These are phyloP conservation scores for Bergia puertoricense DNA, from an alignment of 92 coral and sea anemone species.

Conservation along the genomic window DNA sequence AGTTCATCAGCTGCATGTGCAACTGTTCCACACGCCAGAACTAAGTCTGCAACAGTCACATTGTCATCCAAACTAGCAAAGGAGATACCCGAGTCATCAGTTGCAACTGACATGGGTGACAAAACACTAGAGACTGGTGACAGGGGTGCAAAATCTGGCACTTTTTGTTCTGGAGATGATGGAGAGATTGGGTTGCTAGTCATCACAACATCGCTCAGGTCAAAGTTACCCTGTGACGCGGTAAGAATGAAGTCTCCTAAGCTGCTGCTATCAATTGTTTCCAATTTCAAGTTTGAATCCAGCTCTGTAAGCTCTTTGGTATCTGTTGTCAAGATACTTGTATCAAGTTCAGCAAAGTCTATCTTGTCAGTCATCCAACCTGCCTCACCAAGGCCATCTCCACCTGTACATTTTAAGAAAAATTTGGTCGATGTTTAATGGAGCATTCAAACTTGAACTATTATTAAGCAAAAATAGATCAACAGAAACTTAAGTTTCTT, in stretches of 20 bases:
- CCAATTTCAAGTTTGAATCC: slow-evolving; percentile 36
- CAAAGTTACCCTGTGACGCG: slow-evolving; percentile 5
- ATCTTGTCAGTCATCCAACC: slow-evolving; percentile 97
- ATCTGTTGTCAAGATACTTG: slow-evolving; percentile 41
- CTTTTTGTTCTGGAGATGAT: slow-evolving; percentile 82
- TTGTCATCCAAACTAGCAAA: slow-evolving; percentile 32
- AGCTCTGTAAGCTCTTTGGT: slow-evolving; percentile 47
- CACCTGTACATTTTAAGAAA: slow-evolving; percentile 49
- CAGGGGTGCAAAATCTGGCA: slow-evolving; percentile 74
- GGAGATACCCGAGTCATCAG: slow-evolving; percentile 23
- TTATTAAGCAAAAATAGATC: too few relatives aligned
- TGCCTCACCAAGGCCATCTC: slow-evolving; percentile 61
- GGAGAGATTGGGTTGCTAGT: slow-evolving; percentile 42
- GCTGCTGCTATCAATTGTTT: slow-evolving; percentile 18
- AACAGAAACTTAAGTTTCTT: background rate
- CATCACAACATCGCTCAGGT: slow-evolving; percentile 40
- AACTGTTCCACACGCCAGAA: slow-evolving; percentile 28
- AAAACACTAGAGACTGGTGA: slow-evolving; percentile 38
- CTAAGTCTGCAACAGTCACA: slow-evolving; percentile 1
- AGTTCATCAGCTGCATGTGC: background rate
- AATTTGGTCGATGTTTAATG: background rate
- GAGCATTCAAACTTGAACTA: background rate
- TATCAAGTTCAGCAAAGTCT: slow-evolving; percentile 64
- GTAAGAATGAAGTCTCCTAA: slow-evolving; percentile 9
- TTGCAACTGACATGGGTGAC: slow-evolving; percentile 47